Evolutionary conservation across 2,113 vertebrate species (phyloP).

Genomic region (Leptocoma aspasia): DNA sequence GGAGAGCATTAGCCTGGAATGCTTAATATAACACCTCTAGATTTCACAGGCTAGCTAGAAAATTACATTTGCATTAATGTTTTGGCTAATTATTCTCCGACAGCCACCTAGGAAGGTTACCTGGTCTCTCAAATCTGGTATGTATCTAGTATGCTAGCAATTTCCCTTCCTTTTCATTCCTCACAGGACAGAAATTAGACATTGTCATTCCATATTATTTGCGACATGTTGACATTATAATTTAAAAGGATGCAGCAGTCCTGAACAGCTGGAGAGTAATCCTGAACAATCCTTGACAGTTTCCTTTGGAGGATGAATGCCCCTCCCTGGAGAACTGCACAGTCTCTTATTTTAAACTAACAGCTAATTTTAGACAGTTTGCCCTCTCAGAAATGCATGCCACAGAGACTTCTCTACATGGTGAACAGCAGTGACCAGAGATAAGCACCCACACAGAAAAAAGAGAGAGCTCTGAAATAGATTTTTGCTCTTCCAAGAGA

Average conservation of each 20-base stretch:
- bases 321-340: slow-evolving; percentile 50
- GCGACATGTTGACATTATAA: slow-evolving; percentile 62
- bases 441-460: slow-evolving; percentile 61
- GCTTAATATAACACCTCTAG: not conserved
- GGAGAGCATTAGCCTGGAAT: not conserved
- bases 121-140: slow-evolving; percentile 7
- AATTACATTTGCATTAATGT: slow-evolving; percentile 10
- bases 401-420: slow-evolving; percentile 53
- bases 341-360: slow-evolving; percentile 61
- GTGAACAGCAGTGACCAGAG: slow-evolving; percentile 60
- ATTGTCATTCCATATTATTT: slow-evolving; percentile 58
- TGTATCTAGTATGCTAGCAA: slow-evolving; percentile 23
- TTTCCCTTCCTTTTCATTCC: slow-evolving; percentile 62
- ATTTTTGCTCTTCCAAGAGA: slow-evolving; percentile 34
- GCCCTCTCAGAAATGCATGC: slow-evolving; percentile 52
- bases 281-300: slow-evolving; percentile 65
- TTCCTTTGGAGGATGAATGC: slow-evolving; percentile 64
- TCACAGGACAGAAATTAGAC: slow-evolving; percentile 63
- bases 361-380: slow-evolving; percentile 66
- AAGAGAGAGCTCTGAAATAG: slow-evolving; percentile 31
- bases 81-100: slow-evolving; percentile 28
- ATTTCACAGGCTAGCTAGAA: slow-evolving; percentile 21
- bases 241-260: slow-evolving; percentile 66
- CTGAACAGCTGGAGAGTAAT: slow-evolving; percentile 69
- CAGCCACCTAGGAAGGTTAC: slow-evolving; percentile 11